phyloP scores from a whole-genome alignment of 2,113 vertebrate genomes.

The Ciconia maguari region DNA sequence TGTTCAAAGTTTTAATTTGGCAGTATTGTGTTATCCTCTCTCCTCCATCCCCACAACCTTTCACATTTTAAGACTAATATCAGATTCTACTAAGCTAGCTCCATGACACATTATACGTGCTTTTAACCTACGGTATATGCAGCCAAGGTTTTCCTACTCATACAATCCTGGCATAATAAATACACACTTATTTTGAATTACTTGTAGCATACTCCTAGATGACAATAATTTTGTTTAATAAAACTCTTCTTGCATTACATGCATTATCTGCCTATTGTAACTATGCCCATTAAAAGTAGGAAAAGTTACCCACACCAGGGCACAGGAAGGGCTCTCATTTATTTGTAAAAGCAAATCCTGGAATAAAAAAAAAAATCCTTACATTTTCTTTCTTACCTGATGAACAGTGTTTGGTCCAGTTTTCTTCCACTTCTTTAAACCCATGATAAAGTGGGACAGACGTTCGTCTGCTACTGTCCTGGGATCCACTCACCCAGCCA shows the following conservation, averaged over 20 bases:
- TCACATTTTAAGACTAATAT: not conserved
- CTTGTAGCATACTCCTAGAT: not conserved
- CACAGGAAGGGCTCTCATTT: not conserved
- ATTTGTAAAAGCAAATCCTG: not conserved
- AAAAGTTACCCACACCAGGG: not conserved
- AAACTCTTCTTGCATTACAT: not conserved
- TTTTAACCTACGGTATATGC: not conserved
- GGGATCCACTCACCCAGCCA: conserved; percentile 79
- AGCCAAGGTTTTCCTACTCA: not conserved
- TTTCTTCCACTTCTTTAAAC: conserved; percentile 98
- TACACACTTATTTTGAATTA: not conserved
- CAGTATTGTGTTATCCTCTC: too few species aligned
- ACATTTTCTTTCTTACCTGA: conserved; percentile 74
- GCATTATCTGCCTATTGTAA: not conserved
- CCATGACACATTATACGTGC: rapidly evolving
- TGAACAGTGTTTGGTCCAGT: conserved; percentile 95
- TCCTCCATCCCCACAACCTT: not conserved
- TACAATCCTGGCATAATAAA: not conserved
- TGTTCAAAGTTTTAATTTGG: not conserved
- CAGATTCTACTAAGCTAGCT: not conserved
- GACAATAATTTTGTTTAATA: not conserved
- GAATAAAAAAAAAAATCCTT: not conserved
- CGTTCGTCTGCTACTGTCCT: conserved; percentile 79
- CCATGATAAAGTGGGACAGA: conserved; percentile 88
- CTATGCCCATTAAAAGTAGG: not conserved